A percentile compares a stretch with the other conserved stretches of the same genome.
These are phyloP conservation scores for Eristalinus sepulchralis DNA, from an alignment of 2,888 invertebrate species.

Conservation along the genomic window DNA sequence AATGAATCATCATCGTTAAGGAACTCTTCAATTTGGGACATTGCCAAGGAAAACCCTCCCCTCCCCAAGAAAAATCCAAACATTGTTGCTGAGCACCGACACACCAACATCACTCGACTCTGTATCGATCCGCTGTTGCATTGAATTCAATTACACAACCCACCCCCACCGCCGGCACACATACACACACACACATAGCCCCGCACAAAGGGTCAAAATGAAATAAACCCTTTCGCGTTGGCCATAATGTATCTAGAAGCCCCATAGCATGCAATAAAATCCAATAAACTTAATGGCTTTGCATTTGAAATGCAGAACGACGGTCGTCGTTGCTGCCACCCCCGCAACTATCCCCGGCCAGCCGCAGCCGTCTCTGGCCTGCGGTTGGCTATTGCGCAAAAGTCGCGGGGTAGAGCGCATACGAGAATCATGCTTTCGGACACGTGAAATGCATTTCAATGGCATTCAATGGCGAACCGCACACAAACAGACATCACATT, in stretches of 20 bases:
- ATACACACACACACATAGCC: background rate
- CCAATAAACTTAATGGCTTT: constrained; percentile 60
- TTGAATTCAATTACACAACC: constrained; percentile 19
- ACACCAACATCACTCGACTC: background rate
- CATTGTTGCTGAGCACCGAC: background rate
- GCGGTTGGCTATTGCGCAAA: background rate
- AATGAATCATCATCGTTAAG: background rate
- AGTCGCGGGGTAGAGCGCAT: background rate
- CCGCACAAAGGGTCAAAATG: background rate
- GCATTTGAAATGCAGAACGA: constrained; percentile 22
- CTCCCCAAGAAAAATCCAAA: background rate
- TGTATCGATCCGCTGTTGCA: constrained; percentile 1
- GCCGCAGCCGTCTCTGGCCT: background rate
- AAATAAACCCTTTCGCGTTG: constrained; percentile 8
- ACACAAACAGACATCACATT: constrained; percentile 16
- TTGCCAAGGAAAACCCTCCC: background rate
- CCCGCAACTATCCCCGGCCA: no score
- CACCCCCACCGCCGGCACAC: background rate
- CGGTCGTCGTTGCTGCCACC: background rate
- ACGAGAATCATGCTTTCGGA: constrained; percentile 25
- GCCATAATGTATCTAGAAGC: constrained; percentile 33
- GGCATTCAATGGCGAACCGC: background rate
- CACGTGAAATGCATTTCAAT: constrained; percentile 26
- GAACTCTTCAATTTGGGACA: background rate
- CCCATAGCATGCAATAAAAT: constrained; percentile 38